These are phyloP conservation scores for Tetraodon nigroviridis DNA, from an alignment of 2,113 vertebrate species.

Conservation along the genomic window DNA sequence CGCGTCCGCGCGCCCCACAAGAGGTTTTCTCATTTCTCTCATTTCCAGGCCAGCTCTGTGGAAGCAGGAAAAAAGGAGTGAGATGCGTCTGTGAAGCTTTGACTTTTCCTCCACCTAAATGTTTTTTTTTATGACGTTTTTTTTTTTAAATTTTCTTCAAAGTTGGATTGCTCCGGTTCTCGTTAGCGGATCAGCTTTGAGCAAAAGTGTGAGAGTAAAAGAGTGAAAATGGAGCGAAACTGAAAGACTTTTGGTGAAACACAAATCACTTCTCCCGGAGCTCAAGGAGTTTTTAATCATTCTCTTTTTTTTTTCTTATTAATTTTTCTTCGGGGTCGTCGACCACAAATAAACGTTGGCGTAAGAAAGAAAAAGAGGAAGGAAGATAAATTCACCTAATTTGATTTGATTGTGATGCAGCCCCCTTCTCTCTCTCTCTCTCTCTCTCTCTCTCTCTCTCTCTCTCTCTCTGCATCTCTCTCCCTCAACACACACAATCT, in stretches of 20 bases:
- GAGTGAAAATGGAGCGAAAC: too few relatives aligned
- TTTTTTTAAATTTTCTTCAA: background rate
- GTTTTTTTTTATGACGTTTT: too few relatives aligned
- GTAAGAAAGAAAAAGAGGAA: constrained; percentile 21
- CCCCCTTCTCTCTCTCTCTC: background rate
- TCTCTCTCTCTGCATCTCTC: background rate
- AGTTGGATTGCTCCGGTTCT: background rate
- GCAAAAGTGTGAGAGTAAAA: too few relatives aligned
- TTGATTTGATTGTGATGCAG: constrained; percentile 63
- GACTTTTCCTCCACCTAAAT: too few relatives aligned
- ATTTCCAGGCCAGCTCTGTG: too few relatives aligned
- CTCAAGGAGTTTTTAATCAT: too few relatives aligned
- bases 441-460: background rate
- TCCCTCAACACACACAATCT: constrained; percentile 39
- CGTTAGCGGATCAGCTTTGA: too few relatives aligned
- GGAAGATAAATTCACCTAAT: constrained; percentile 63
- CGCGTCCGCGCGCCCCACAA: background rate
- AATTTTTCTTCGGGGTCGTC: background rate
- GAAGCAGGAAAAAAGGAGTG: background rate
- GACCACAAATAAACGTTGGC: background rate
- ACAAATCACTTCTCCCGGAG: too few relatives aligned
- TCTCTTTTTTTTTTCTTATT: background rate
- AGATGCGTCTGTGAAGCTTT: too few relatives aligned
- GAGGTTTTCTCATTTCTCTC: too few relatives aligned
- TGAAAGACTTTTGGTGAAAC: background rate